Base-by-base conservation (phyloP, 2,888 invertebrate genomes). In the Carterocephalus palaemon region DNA sequence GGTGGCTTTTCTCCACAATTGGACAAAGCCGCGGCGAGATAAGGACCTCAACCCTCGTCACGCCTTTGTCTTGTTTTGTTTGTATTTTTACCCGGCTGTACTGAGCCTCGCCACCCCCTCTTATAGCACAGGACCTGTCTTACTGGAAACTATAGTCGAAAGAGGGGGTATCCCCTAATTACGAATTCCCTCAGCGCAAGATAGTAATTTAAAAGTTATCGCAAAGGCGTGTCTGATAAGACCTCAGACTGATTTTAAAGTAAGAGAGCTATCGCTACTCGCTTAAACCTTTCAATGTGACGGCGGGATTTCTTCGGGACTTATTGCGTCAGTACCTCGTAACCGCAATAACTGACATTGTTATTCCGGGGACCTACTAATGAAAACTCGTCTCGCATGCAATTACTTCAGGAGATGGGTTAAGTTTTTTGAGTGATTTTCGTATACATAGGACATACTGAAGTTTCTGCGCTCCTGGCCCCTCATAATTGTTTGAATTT, bases 11-110 rank as follows among this genome's bases (percentile, higher is more conserved):
- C 23, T 32, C 12, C 12, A 41, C 40, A 41, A 32, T 41, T 41
- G 40, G 24, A 41, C 40, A 41, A 41, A 41, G 17, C 40, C 32
- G 23, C 32, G 37, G 16, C 13, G 23, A n/a, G 42, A 42, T 42
- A 42, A 42, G 42, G 22, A 42, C 20, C 16, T 28, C 22, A 22
- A 38, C 34, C 42, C 42, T 34, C 28, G 34, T 42, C 42, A 42
- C 34, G 34, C 34, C 41, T 34, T 34, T 42, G 34, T 42, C 28
- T 22, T 42, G 42, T 42, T 42, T 33, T 42, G 22, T 34, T 42
- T 42, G 42, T 42, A 42, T 42, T 42, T 42, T 34, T 42, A 15
- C 26, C 9, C 28, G n/a, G n/a, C n/a, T n/a, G n/a, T n/a, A n/a
- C 9, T 3, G 19, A 20, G 19, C n/a, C 3, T 10, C 29, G 4